These are phyloP conservation scores for Pachyuromys duprasi DNA, from an alignment of 2,797 vertebrate species.

Conservation along the genomic window DNA sequence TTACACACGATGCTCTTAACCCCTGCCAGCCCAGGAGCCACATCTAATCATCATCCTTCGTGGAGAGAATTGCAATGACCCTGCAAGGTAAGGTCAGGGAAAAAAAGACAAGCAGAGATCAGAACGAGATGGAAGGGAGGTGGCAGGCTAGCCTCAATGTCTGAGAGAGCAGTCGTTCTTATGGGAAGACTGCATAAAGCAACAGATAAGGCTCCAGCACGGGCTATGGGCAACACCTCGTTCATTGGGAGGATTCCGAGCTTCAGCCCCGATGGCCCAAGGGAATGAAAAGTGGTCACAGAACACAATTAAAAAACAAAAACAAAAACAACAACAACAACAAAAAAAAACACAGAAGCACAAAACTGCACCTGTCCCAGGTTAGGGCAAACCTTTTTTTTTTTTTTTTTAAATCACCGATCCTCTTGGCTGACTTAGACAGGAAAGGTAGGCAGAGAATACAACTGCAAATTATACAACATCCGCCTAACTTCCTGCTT, in stretches of 20 bases:
- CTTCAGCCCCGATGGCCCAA: not conserved
- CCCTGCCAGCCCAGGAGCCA: not conserved
- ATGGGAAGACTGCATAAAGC: not conserved
- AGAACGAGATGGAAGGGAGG: not conserved
- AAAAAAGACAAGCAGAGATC: constrained; percentile 22
- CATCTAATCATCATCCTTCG: constrained; percentile 23
- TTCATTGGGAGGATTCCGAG: not conserved
- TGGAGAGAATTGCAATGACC: not conserved
- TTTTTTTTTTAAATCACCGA: not conserved
- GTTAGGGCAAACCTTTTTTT: not conserved
- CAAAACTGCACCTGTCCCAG: not conserved
- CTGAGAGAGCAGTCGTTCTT: not conserved
- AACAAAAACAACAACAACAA: too few species aligned
- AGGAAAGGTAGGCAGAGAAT: not conserved
- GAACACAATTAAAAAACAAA: not conserved
- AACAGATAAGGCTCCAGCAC: not conserved
- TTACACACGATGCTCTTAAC: not conserved
- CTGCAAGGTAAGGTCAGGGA: not conserved
- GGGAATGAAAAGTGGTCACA: not conserved
- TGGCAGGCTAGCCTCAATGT: not conserved
- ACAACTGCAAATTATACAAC: not conserved
- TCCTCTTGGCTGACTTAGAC: not conserved
- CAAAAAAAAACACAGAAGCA: too few species aligned
- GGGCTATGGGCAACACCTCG: not conserved
- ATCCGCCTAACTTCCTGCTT: not conserved